Evolutionary conservation across 2,797 vertebrate genomes (phyloP), one percentile per base, ranked within the genome.

Genomic region (Eutrigla gurnardus): DNA sequence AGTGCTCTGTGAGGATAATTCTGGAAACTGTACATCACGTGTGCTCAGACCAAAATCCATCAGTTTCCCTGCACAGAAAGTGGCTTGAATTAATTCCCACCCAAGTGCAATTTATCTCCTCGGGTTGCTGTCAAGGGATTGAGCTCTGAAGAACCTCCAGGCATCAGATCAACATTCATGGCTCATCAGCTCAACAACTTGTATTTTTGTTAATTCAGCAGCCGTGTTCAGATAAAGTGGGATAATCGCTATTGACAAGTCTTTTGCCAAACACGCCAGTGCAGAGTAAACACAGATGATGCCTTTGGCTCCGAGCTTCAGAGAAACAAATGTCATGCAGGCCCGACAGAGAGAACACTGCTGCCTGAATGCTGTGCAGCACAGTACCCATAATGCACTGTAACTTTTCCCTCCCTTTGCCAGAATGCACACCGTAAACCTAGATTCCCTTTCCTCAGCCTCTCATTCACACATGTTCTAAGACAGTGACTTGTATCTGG

Each of bases 231-330:
- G 65, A 80, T 89, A 78, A 83, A 88, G 84, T 86, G 74, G 72
- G 83, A 87, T 90, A 87, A 93, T 91, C 89, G 46, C 84, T 88
- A 90, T 89, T 87, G 89, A 93, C 87, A 88, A 80, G 81, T 25
- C 82, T 92, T 86, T 86, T 73, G 76, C 81, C 87, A 90, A 90
- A 93, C 90, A 91, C 89, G 89, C 86, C 90, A 88, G 64, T 8
- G 3, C 66, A 71, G 68, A 83, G 70, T 88, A 89, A 93, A 92
- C 89, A 90, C 83, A 88, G 88, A 89, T 85, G 89, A 92, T 75
- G 85, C 72, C 69, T 88, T 89, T 89, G 87, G 89, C 89, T 83
- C 65, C 12, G 59, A 73, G 77, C 54, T 39, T 77, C 73, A 81
- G 78, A 84, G 83, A 87, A 92, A 90, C 87, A 88, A 82, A 89